These are phyloP conservation scores for Procambarus virginalis DNA, from an alignment of 1,140 invertebrate genomes.

Conservation along the genomic window DNA sequence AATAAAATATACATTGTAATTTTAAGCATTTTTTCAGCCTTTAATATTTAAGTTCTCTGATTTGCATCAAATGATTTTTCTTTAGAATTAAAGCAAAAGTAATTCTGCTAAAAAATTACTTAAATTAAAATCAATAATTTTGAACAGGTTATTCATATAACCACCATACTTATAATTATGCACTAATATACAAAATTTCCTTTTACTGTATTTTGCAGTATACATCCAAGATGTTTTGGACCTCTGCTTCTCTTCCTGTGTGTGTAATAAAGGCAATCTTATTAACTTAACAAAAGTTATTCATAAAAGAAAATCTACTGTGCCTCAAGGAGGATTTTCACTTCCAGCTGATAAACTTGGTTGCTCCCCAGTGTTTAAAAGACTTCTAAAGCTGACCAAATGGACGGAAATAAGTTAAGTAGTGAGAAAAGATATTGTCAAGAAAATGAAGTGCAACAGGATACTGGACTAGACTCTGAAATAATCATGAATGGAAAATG, in stretches of 20 bases:
- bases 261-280: conserved; percentile 33
- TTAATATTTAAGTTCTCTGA: too few relatives aligned
- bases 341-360: not conserved
- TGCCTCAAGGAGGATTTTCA: not conserved
- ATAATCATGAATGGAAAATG: not conserved
- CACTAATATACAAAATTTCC: too few relatives aligned
- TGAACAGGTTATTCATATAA: too few relatives aligned
- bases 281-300: not conserved
- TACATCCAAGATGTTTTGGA: conserved; percentile 68
- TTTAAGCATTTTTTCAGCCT: too few relatives aligned
- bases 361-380: not conserved
- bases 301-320: not conserved
- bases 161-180: too few relatives aligned
- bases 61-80: too few relatives aligned
- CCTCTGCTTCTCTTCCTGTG: conserved; percentile 46
- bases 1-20: too few relatives aligned
- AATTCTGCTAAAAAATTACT: too few relatives aligned
- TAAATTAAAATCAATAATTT: too few relatives aligned
- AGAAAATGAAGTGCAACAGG: not conserved
- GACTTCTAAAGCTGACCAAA: not conserved
- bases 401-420: not conserved
- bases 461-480: not conserved
- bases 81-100: too few relatives aligned
- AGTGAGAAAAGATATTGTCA: not conserved
- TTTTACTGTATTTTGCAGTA: conserved; percentile 31